Evolutionary conservation across 1,140 invertebrate species (phyloP).

Genomic region (Drosophila nigrodunni): DNA sequence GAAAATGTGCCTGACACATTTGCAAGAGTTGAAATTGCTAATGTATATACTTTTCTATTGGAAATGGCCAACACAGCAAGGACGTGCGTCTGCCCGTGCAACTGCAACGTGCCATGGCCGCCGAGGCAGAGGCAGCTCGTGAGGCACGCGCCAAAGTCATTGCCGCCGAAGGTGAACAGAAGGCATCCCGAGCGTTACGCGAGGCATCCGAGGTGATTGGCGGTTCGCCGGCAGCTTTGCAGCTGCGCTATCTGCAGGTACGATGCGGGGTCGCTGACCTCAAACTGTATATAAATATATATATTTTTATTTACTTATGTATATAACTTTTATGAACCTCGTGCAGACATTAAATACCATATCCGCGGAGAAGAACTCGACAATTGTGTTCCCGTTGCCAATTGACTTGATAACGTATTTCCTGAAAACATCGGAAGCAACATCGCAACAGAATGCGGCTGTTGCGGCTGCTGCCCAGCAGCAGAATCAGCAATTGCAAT

Average conservation of each 20-base stretch:
- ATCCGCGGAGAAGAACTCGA: slow-evolving; percentile 98
- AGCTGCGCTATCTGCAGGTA: slow-evolving; percentile 86
- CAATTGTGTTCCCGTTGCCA: slow-evolving; percentile 98
- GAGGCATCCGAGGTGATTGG: slow-evolving; percentile 97
- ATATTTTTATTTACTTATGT: slow-evolving; percentile 17
- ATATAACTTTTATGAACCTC: neutral
- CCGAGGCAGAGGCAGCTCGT: slow-evolving; percentile 94
- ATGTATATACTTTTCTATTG: slow-evolving; percentile 57
- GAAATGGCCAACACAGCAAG: slow-evolving; percentile 89
- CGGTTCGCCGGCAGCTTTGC: slow-evolving; percentile 95
- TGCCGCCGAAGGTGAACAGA: slow-evolving; percentile 94
- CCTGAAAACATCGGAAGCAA: slow-evolving; percentile 85
- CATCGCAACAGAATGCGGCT: slow-evolving; percentile 64
- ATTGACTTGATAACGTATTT: slow-evolving; percentile 95
- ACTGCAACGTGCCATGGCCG: slow-evolving; percentile 95
- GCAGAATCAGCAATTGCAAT: slow-evolving; percentile 51
- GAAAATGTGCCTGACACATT: neutral
- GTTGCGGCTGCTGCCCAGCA: slow-evolving; percentile 59
- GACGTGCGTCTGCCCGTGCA: slow-evolving; percentile 95
- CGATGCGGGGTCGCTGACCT: slow-evolving; percentile 11
- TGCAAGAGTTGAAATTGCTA: slow-evolving; percentile 35
- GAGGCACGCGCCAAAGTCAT: slow-evolving; percentile 93
- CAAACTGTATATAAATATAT: neutral
- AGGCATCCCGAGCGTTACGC: slow-evolving; percentile 94
- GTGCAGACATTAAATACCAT: slow-evolving; percentile 95